These are phyloP conservation scores for Pungitius pungitius DNA, from an alignment of 2,113 vertebrate species.

Conservation along the genomic window DNA sequence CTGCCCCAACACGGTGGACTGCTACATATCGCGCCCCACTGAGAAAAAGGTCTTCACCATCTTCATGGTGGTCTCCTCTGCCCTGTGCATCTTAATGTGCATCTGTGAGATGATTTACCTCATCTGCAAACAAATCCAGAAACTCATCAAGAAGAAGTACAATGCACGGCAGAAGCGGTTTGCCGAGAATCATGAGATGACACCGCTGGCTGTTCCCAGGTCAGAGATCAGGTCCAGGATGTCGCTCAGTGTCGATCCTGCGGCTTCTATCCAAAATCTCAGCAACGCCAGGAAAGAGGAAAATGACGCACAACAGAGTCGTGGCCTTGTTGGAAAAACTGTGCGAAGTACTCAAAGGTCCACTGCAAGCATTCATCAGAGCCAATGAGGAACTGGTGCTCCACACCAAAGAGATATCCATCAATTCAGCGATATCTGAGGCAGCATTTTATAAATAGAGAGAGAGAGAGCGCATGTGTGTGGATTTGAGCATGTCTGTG, in stretches of 20 bases:
- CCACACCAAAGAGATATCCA: neutral
- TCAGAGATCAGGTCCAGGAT: slow-evolving; percentile 40
- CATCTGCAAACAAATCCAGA: slow-evolving; percentile 79
- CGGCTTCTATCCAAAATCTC: slow-evolving; percentile 65
- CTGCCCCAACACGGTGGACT: slow-evolving; percentile 91
- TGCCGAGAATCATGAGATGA: slow-evolving; percentile 35
- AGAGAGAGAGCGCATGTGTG: no score
- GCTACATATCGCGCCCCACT: slow-evolving; percentile 89
- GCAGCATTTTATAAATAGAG: no score
- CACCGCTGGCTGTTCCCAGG: neutral
- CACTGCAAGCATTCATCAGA: slow-evolving; percentile 3
- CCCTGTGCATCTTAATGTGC: slow-evolving; percentile 86
- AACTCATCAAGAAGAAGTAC: slow-evolving; percentile 43
- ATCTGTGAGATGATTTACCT: slow-evolving; percentile 89
- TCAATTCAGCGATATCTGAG: neutral
- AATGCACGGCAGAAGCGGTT: neutral
- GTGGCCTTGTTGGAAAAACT: neutral
- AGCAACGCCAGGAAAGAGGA: slow-evolving; percentile 44
- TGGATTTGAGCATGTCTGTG: neutral
- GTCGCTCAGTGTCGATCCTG: slow-evolving; percentile 59
- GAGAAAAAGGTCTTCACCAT: slow-evolving; percentile 96
- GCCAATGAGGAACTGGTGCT: neutral
- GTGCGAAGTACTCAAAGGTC: neutral
- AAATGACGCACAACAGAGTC: neutral
- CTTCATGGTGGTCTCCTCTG: slow-evolving; percentile 89